Conservation (phyloP, 1,140 invertebrate genomes). For the Anoplolepis gracilipes region DNA sequence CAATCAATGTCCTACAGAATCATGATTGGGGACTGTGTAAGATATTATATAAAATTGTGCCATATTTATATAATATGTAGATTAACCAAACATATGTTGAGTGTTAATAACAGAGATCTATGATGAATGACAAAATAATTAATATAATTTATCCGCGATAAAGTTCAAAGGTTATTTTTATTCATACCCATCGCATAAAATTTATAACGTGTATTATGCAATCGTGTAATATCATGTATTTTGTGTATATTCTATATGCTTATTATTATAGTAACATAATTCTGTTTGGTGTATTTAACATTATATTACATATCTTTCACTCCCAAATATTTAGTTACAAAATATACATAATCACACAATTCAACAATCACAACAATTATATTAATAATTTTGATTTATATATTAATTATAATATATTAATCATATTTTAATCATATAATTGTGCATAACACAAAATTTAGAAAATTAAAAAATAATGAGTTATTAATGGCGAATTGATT, state of each 20-base stretch:
- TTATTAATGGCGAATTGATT: conserved; percentile 14
- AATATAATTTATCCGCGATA: conserved; percentile 27
- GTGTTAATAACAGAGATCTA: conserved; percentile 5
- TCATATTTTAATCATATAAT: background rate
- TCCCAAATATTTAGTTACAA: conserved; percentile 23
- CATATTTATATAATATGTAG: background rate
- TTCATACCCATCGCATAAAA: background rate
- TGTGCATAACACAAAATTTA: background rate
- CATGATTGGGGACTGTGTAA: background rate
- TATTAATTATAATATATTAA: conserved; percentile 17
- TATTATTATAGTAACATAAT: background rate
- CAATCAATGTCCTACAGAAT: background rate
- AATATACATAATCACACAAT: too few relatives aligned
- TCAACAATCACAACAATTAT: background rate
- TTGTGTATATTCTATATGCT: background rate
- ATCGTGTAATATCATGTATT: conserved; percentile 8
- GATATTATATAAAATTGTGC: conserved; percentile 10
- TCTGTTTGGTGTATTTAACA: too few relatives aligned
- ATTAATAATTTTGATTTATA: conserved; percentile 3
- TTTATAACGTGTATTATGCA: background rate
- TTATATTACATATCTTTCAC: background rate
- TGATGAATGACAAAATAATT: conserved; percentile 21
- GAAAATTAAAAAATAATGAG: background rate
- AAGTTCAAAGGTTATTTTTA: conserved; percentile 20
- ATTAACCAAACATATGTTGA: background rate